Evolutionary conservation across 2,113 vertebrate genomes (phyloP), one percentile per base, ranked within the genome.

Genomic region (Kryptolebias marmoratus): DNA sequence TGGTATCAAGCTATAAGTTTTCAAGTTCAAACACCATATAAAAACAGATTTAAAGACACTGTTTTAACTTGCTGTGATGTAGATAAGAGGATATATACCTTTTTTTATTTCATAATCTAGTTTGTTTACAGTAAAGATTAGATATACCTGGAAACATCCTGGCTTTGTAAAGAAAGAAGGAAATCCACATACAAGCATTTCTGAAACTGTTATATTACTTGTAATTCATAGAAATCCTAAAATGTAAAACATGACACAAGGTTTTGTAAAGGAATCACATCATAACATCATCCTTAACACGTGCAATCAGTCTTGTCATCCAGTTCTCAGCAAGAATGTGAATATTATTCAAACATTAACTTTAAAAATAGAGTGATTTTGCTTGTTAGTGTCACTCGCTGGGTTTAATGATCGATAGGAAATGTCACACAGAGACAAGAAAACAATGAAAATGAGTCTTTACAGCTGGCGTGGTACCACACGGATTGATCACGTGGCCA

Each of bases 401-500:
- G 49, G 70, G 64, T 55, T 68, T 22, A 79, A 63, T 39, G 73
- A 55, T 39, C 16, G 68, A 71, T 54, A 78, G 55, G 31, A 73
- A 77, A 69, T 69, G 58, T 69, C 52, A 52, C 42, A 47, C 1
- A 45, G 59, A 59, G 30, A 71, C 58, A 28, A 75, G 69, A 57
- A 65, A 62, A 55, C 18, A 61, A 28, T 71, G 74, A 47, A 57
- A 65, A 53, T 82, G 74, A 90, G 59, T 83, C 77, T 77, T 73
- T n/a, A 36, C 4, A 68, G 69, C 13, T 52, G 27, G 31, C 62
- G n/a, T 30, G 44, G 52, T 61, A 6, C 64, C 27, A 42, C 68
- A 31, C 31, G 54, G 47, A 79, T 64, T 5, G 32, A 64, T 82
- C 64, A 71, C 75, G 39, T 47, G 67, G 52, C 62, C 81, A 42